phyloP scores from a whole-genome alignment of 2,888 invertebrate species.

The Ormyrus thymus region DNA sequence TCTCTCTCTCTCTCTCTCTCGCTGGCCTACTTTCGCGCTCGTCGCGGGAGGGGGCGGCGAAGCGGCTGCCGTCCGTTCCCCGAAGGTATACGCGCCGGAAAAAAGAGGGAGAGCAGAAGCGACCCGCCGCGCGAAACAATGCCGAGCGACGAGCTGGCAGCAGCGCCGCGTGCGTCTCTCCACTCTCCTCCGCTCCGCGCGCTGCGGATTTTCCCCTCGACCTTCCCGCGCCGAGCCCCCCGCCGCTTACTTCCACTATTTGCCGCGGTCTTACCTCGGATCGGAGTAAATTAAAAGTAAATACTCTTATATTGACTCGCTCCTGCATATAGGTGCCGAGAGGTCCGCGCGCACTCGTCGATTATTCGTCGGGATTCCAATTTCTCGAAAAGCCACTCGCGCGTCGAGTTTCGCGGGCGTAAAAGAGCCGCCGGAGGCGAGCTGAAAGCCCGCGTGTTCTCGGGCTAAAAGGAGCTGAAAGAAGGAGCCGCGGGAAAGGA shows the following conservation, averaged over 20 bases:
- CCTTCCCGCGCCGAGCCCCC: background rate
- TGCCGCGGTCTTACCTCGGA: slow-evolving; percentile 28
- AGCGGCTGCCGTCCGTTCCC: slow-evolving; percentile 42
- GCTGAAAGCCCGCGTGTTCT: slow-evolving; percentile 14
- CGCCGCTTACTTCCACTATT: slow-evolving; percentile 27
- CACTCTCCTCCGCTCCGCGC: background rate
- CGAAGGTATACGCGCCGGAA: background rate
- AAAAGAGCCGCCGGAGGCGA: slow-evolving; percentile 11
- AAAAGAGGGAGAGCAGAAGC: too few relatives aligned
- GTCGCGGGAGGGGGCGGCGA: slow-evolving; percentile 13
- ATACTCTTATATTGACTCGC: background rate
- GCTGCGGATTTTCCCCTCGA: slow-evolving; percentile 19
- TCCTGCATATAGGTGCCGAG: too few relatives aligned
- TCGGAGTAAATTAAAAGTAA: slow-evolving; percentile 52
- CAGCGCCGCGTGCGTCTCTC: background rate
- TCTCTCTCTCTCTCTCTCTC: slow-evolving; percentile 24
- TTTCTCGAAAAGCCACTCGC: background rate
- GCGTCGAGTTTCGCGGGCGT: slow-evolving; percentile 8
- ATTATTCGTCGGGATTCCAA: slow-evolving; percentile 2
- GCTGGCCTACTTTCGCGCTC: slow-evolving; percentile 39
- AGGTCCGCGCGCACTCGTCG: background rate
- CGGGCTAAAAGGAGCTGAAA: background rate
- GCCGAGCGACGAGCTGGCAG: slow-evolving; percentile 18
- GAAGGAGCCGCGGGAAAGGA: background rate
- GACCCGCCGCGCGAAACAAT: background rate